phyloP scores from a whole-genome alignment of 2,888 invertebrate genomes.

The Dryocosmus kuriphilus region DNA sequence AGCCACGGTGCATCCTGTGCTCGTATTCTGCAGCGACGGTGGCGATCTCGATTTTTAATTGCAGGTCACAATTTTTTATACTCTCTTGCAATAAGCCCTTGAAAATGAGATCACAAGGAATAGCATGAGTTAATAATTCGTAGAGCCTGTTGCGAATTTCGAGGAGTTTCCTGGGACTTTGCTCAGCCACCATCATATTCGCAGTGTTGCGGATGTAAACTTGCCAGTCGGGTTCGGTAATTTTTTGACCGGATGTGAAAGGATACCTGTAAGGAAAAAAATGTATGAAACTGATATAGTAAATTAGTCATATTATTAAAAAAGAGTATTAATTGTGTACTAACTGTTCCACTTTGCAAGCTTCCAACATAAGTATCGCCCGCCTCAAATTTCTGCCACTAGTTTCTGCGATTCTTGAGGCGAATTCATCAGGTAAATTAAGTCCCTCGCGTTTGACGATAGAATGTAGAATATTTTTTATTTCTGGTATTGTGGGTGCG shows the following conservation, averaged over 20 bases:
- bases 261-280: constrained; percentile 82
- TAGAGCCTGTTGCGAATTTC: constrained; percentile 93
- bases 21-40: constrained; percentile 94
- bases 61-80: constrained; percentile 92
- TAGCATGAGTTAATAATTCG: constrained; percentile 95
- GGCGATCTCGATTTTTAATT: constrained; percentile 91
- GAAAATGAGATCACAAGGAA: constrained; percentile 95
- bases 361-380: constrained; percentile 95
- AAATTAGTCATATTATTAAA: constrained; percentile 3
- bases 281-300: neutral
- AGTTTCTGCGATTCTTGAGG: constrained; percentile 86
- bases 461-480: constrained; percentile 81
- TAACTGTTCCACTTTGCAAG: constrained; percentile 92
- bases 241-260: constrained; percentile 87
- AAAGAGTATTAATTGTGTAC: constrained; percentile 56
- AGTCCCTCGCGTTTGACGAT: constrained; percentile 91
- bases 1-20: constrained; percentile 94
- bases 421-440: constrained; percentile 86
- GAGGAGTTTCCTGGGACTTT: constrained; percentile 89
- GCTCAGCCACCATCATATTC: constrained; percentile 90
- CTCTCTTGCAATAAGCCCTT: constrained; percentile 90
- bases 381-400: constrained; percentile 94
- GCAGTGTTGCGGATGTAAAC: constrained; percentile 92
- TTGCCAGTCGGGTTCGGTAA: constrained; percentile 96
- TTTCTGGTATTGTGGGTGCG: constrained; percentile 90